phyloP scores from a whole-genome alignment of 2,888 invertebrate species.

The Lottia scabra region DNA sequence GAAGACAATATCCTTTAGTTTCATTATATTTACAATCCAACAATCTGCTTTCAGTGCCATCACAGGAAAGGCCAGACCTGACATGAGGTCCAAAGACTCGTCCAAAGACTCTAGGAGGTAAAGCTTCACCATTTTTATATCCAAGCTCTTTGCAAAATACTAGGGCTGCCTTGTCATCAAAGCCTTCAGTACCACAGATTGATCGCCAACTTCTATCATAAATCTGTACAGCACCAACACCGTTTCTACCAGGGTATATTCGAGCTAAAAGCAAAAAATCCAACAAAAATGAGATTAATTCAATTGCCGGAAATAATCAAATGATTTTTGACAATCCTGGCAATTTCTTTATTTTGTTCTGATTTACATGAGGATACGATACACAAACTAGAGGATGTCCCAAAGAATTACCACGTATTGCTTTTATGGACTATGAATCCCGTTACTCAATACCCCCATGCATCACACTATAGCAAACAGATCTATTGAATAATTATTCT shows the following conservation, averaged over 20 bases:
- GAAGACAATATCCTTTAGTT: constrained; percentile 29
- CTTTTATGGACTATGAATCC: too few species aligned
- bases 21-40: constrained; percentile 41
- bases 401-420: too few species aligned
- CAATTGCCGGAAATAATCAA: too few species aligned
- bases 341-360: too few species aligned
- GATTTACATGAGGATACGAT: too few species aligned
- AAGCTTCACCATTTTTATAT: constrained; percentile 34
- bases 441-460: too few species aligned
- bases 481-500: too few species aligned
- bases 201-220: constrained; percentile 19
- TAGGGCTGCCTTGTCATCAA: constrained; percentile 41
- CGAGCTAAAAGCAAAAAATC: constrained; percentile 24
- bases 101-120: constrained; percentile 43
- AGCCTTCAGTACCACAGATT: constrained; percentile 35
- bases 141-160: constrained; percentile 47
- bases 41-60: constrained; percentile 38
- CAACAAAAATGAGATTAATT: too few species aligned
- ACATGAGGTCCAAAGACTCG: constrained; percentile 31
- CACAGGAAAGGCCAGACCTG: constrained; percentile 40
- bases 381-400: too few species aligned
- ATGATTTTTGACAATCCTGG: too few species aligned
- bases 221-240: constrained; percentile 29
- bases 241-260: constrained; percentile 23
- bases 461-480: too few species aligned